Percentiles rank a stretch among this genome's conserved stretches.
These are phyloP conservation scores for Bombus confusus DNA, from an alignment of 1,140 invertebrate species.

Conservation along the genomic window DNA sequence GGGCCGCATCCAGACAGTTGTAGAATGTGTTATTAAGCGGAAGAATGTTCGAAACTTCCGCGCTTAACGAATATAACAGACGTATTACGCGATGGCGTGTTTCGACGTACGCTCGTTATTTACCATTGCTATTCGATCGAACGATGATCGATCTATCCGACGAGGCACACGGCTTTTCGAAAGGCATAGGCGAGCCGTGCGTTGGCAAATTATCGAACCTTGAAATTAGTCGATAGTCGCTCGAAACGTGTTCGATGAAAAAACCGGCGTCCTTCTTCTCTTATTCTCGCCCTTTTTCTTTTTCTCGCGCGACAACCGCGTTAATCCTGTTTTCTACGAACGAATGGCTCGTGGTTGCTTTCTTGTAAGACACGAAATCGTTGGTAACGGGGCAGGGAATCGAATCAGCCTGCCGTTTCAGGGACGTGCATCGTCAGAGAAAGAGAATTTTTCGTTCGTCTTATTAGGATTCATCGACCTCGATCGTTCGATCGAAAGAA, in stretches of 20 bases:
- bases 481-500: not conserved
- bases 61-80: slow-evolving; percentile 21
- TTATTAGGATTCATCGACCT: not conserved
- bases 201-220: slow-evolving; percentile 17
- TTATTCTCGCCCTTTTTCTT: not conserved
- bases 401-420: not conserved
- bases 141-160: slow-evolving; percentile 17
- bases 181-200: not conserved
- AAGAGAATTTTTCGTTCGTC: not conserved
- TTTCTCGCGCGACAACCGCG: not conserved
- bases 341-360: not conserved
- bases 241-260: not conserved
- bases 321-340: not conserved
- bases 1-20: not conserved
- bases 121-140: slow-evolving; percentile 24
- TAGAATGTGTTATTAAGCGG: slow-evolving; percentile 23
- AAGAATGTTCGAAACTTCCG: slow-evolving; percentile 11
- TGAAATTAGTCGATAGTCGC: slow-evolving; percentile 28
- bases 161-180: not conserved
- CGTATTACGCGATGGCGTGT: not conserved
- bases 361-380: not conserved
- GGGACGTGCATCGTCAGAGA: not conserved
- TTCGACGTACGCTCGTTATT: slow-evolving; percentile 24
- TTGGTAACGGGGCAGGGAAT: not conserved
- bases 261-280: not conserved